Percentiles rank a stretch among this genome's conserved stretches.
Conservation (phyloP, 2,797 vertebrate species). For the Anguilla marmorata region DNA sequence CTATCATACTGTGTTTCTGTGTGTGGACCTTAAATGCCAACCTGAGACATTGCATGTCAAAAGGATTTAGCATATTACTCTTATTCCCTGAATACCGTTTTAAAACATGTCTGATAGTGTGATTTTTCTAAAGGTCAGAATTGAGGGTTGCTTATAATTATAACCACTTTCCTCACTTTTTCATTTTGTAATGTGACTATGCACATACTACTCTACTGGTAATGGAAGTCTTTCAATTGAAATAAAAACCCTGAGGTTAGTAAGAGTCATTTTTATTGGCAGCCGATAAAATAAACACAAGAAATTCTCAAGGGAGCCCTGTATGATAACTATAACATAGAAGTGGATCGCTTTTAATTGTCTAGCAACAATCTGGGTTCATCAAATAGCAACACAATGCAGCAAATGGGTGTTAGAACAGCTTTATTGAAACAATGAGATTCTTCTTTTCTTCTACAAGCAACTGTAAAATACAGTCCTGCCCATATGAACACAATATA, state of each 20-base stretch:
- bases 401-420: slow-evolving; percentile 56
- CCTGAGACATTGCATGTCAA: background rate
- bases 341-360: background rate
- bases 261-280: background rate
- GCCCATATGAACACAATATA: slow-evolving; percentile 78
- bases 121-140: background rate
- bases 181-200: background rate
- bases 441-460: slow-evolving; percentile 61
- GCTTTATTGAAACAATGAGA: slow-evolving; percentile 82
- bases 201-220: background rate
- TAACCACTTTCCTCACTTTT: background rate
- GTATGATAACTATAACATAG: background rate
- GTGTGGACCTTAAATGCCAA: background rate
- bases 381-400: background rate
- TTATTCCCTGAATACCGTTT: background rate
- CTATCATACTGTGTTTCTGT: too few species aligned
- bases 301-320: background rate
- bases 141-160: background rate
- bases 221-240: background rate
- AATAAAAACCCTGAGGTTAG: background rate
- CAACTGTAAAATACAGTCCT: slow-evolving; percentile 80
- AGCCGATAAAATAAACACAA: too few species aligned
- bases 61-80: background rate
- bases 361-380: background rate
- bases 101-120: too few species aligned